Conservation (phyloP, 2,113 vertebrate genomes). For the Poicephalus gulielmi region DNA sequence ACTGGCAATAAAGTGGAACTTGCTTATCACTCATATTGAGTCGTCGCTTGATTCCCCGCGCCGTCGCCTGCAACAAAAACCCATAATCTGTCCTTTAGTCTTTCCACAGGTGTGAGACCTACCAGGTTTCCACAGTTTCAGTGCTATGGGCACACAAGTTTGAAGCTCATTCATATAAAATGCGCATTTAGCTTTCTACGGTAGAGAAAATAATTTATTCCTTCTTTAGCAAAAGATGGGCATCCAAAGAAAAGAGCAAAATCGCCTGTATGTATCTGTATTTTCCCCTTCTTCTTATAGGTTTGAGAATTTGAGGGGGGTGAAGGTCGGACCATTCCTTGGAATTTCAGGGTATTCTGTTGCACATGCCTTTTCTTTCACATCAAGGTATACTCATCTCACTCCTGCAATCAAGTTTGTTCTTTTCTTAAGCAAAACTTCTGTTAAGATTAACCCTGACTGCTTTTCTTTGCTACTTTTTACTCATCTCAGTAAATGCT, state of each 20-base stretch:
- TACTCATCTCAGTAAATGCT: background rate
- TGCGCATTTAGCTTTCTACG: background rate
- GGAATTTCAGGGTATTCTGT: background rate
- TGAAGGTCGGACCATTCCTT: background rate
- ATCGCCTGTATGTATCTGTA: background rate
- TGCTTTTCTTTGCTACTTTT: background rate
- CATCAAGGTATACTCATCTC: background rate
- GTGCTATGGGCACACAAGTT: background rate
- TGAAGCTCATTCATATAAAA: background rate
- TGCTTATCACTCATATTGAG: too few relatives aligned
- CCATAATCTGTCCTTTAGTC: background rate
- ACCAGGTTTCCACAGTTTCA: background rate
- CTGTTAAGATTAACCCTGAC: background rate
- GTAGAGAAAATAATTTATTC: background rate
- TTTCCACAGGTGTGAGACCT: background rate
- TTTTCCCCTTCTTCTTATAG: background rate
- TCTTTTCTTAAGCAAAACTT: background rate
- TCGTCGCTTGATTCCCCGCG: too few relatives aligned
- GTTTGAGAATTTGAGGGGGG: background rate
- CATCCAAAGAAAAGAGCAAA: background rate
- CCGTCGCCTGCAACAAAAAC: too few relatives aligned
- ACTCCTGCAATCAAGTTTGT: background rate
- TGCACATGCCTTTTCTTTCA: background rate
- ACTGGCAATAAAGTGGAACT: too few relatives aligned
- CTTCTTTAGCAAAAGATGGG: background rate